Conservation (phyloP, 2,797 vertebrate genomes). For the Loriculus beryllinus region DNA sequence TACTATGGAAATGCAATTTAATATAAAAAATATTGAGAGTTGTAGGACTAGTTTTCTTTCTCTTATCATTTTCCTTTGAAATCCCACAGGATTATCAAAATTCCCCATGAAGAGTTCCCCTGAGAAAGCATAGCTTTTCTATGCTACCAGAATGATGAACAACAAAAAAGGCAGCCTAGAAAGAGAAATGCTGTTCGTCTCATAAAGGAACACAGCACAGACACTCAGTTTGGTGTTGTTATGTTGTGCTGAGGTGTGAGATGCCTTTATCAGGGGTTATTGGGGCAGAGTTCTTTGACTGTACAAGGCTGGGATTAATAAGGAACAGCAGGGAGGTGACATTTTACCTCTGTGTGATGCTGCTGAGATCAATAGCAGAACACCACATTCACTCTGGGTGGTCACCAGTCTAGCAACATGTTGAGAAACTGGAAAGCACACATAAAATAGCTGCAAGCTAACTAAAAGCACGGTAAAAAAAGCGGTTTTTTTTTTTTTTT, state of each 20-base stretch:
- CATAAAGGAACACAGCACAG: not conserved
- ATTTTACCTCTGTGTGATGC: slow-evolving; percentile 30
- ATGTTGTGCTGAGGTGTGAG: not conserved
- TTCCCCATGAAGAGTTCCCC: not conserved
- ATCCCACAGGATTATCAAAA: not conserved
- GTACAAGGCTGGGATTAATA: slow-evolving; percentile 35
- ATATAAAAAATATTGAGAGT: not conserved
- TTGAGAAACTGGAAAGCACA: not conserved
- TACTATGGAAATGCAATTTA: not conserved
- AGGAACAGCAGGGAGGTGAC: slow-evolving; percentile 50
- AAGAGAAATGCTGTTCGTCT: not conserved
- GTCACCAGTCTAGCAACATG: not conserved
- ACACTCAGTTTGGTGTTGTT: not conserved
- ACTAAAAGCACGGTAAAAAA: not conserved
- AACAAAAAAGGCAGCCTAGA: not conserved
- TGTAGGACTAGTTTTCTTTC: not conserved
- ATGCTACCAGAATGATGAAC: not conserved
- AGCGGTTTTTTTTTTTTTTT: too few relatives aligned
- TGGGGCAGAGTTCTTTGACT: not conserved
- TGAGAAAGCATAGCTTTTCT: not conserved
- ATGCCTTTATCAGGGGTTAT: not conserved
- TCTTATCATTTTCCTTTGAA: not conserved
- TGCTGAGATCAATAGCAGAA: slow-evolving; percentile 36
- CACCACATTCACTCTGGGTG: not conserved
- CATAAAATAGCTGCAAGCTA: not conserved